Conservation (phyloP, 2,888 invertebrate genomes). For the Calliphora vomitoria region DNA sequence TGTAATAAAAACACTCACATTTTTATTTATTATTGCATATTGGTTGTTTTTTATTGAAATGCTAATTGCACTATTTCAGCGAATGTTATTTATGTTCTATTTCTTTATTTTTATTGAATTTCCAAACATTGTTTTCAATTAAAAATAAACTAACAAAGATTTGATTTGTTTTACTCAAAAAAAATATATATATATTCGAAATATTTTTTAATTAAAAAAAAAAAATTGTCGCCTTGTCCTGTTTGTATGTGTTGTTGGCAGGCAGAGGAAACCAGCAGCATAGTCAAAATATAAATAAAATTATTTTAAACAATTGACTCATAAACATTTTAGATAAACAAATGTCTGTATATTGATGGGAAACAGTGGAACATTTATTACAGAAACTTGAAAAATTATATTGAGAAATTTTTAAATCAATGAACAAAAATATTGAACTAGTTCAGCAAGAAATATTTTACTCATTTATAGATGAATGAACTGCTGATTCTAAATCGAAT, state of each 20-base stretch:
- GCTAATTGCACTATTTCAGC: not conserved
- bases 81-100: conserved; percentile 10
- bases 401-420: too few relatives aligned
- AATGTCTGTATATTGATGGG: not conserved
- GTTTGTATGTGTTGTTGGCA: not conserved
- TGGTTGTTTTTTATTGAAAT: conserved; percentile 3
- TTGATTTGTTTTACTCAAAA: not conserved
- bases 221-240: conserved; percentile 7
- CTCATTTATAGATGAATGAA: too few relatives aligned
- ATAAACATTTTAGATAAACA: not conserved
- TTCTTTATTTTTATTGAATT: conserved; percentile 11
- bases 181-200: not conserved
- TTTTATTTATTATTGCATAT: conserved; percentile 7
- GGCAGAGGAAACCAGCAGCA: too few relatives aligned
- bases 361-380: not conserved
- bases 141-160: not conserved
- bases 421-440: too few relatives aligned
- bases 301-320: conserved; percentile 3
- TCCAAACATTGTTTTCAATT: conserved; percentile 11
- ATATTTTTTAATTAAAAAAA: not conserved
- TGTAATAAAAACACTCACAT: not conserved
- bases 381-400: too few relatives aligned
- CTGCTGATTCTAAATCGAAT: too few relatives aligned
- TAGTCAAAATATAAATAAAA: not conserved
- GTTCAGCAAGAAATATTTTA: too few relatives aligned